Percentiles rank a stretch among this genome's conserved stretches.
These are phyloP conservation scores for Euborellia annulipes DNA, from an alignment of 1,140 invertebrate species.

Conservation along the genomic window DNA sequence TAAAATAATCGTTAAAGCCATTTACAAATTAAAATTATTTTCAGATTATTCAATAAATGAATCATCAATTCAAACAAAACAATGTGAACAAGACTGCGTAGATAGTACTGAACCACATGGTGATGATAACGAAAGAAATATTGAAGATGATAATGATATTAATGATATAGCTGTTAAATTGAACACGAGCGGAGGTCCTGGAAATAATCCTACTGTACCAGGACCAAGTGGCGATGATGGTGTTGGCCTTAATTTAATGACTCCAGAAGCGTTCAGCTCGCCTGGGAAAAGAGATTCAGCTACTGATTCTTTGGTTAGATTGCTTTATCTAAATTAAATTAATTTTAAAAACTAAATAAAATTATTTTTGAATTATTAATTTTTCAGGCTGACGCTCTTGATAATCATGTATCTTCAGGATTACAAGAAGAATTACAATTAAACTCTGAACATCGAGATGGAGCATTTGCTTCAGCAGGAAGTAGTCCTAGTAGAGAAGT, in stretches of 20 bases:
- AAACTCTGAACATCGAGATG: no score
- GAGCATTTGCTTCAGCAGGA: slow-evolving; percentile 43
- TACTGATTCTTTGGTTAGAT: neutral
- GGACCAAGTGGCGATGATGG: no score
- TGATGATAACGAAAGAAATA: no score
- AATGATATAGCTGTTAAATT: no score
- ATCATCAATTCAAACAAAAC: neutral
- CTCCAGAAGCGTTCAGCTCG: slow-evolving; percentile 73
- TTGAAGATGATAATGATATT: no score
- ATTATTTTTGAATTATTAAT: neutral
- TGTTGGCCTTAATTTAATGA: slow-evolving; percentile 48
- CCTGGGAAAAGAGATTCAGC: slow-evolving; percentile 32
- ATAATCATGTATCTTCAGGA: neutral
- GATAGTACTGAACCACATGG: slow-evolving; percentile 5
- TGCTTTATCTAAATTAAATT: neutral
- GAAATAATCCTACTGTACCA: no score
- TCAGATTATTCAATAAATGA: no score
- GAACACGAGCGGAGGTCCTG: no score
- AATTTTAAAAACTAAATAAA: no score
- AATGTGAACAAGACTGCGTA: slow-evolving; percentile 4
- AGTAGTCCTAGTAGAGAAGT: slow-evolving; percentile 78
- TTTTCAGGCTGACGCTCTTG: neutral
- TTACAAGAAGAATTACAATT: neutral
- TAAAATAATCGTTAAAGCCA: no score
- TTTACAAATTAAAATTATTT: no score